A percentile compares a stretch with the other conserved stretches of the same genome.
Conservation (phyloP, 2,113 vertebrate genomes). For the Melozone crissalis region DNA sequence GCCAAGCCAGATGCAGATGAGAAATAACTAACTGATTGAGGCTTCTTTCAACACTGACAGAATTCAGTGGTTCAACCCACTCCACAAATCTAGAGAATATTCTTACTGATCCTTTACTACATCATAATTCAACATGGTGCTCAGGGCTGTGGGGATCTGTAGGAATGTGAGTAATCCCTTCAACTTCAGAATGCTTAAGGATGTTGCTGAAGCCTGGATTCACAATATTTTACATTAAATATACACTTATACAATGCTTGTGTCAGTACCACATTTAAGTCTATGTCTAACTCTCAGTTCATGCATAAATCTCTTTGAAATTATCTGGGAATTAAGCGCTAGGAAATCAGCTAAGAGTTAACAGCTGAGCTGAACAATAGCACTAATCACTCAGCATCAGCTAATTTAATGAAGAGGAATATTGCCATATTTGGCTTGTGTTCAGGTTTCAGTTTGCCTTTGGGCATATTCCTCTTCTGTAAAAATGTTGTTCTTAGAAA, state of each 20-base stretch:
- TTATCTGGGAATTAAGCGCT: background rate
- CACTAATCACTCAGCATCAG: conserved; percentile 13
- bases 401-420: background rate
- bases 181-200: background rate
- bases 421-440: background rate
- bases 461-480: background rate
- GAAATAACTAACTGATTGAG: background rate
- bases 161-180: background rate
- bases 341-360: conserved; percentile 16
- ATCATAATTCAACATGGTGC: background rate
- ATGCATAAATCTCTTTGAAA: conserved; percentile 4
- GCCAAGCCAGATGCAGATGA: conserved; percentile 44
- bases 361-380: conserved; percentile 10
- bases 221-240: background rate
- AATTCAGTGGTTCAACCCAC: background rate
- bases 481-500: background rate
- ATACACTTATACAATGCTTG: background rate
- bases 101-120: background rate
- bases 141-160: background rate
- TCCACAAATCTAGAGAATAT: background rate
- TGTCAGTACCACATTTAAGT: background rate
- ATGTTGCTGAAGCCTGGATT: background rate
- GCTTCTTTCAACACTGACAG: background rate
- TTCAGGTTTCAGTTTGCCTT: background rate
- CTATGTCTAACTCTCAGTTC: background rate